Evolutionary conservation across 2,113 vertebrate species (phyloP).

Genomic region (Boulengeromyrus knoepffleri): DNA sequence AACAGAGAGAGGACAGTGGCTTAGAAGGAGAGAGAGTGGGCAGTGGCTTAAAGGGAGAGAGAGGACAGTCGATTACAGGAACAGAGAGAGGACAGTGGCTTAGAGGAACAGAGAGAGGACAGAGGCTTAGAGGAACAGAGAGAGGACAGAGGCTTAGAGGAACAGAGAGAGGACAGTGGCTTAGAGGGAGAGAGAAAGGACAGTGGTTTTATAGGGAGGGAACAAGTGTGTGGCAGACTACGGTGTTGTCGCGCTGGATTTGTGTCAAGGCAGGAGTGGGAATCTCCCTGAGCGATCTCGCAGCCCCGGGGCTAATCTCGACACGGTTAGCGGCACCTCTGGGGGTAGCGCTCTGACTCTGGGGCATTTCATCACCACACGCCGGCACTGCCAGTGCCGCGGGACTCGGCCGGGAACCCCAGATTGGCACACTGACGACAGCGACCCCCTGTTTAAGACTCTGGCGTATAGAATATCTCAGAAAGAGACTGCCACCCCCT

Average conservation of each 20-base stretch:
- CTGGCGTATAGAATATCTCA: too few species aligned
- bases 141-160: background rate
- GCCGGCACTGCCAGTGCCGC: background rate
- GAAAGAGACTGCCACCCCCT: background rate
- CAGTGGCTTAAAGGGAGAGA: background rate
- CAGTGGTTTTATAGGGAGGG: slow-evolving; percentile 1
- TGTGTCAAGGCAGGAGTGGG: slow-evolving; percentile 17
- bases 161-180: background rate
- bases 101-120: background rate
- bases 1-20: background rate
- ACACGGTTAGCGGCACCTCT: background rate
- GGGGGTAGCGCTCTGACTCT: background rate
- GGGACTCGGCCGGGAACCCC: background rate
- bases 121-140: background rate
- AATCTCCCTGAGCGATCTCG: slow-evolving; percentile 21
- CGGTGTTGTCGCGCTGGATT: slow-evolving; percentile 1
- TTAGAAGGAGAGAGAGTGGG: background rate
- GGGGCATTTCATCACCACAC: background rate
- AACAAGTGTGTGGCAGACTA: background rate
- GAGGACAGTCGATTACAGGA: background rate
- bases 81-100: background rate
- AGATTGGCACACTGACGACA: background rate
- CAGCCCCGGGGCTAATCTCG: slow-evolving; percentile 1
- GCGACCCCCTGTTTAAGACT: background rate
- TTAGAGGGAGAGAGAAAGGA: background rate